Conservation (phyloP, 2,888 invertebrate genomes). For the Merodon equestris region DNA sequence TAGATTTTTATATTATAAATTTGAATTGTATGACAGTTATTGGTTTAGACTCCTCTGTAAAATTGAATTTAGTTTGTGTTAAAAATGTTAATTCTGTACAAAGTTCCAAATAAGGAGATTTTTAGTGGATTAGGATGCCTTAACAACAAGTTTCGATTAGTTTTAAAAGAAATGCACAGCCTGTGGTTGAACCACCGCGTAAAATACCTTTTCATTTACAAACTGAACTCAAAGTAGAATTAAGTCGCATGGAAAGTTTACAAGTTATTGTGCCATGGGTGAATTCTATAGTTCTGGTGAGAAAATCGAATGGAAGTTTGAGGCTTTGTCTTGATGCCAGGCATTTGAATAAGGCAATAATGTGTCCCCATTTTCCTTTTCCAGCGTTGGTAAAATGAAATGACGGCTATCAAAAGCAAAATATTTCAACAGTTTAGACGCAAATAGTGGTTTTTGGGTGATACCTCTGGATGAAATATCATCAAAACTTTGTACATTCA, state of each 20-base stretch:
- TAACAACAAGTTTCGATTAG: conserved; percentile 25
- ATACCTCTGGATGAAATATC: background rate
- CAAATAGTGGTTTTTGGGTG: background rate
- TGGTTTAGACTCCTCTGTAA: conserved; percentile 14
- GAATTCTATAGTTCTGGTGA: no score
- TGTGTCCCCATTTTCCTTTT: no score
- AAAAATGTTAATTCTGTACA: conserved; percentile 22
- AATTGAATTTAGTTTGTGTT: conserved; percentile 25
- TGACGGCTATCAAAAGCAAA: background rate
- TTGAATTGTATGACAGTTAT: conserved; percentile 22
- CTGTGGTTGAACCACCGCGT: conserved; percentile 29
- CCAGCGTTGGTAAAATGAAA: no score
- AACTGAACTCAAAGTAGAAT: conserved; percentile 7
- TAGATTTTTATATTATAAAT: conserved; percentile 24
- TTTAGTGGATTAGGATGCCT: conserved; percentile 16
- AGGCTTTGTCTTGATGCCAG: no score
- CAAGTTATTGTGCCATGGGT: no score
- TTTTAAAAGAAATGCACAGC: conserved; percentile 10
- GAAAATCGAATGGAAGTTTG: no score
- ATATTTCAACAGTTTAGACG: no score
- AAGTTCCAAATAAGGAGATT: background rate
- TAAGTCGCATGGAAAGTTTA: conserved; percentile 9
- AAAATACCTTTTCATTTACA: conserved; percentile 28
- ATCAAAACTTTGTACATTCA: conserved; percentile 7
- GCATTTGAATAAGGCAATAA: no score